phyloP scores from a whole-genome alignment of 2,113 vertebrate species.

The Cavia porcellus region DNA sequence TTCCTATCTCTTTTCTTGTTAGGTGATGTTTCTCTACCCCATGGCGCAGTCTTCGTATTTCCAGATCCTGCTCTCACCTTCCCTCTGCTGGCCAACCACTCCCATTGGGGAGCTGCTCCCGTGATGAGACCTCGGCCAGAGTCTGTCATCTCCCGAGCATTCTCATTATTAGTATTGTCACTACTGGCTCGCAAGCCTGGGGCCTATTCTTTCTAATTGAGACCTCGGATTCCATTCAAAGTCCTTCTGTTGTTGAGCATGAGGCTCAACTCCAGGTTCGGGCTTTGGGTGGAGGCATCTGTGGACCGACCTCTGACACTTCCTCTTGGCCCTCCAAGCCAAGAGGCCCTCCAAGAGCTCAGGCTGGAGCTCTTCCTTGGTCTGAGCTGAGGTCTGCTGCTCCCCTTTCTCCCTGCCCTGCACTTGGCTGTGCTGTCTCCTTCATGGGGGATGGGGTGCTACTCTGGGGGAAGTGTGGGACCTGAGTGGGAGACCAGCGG shows the following conservation, averaged over 20 bases:
- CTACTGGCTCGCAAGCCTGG: not conserved
- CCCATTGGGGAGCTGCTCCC: accelerated
- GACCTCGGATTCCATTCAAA: not conserved
- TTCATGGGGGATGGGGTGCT: accelerated
- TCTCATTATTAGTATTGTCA: not conserved
- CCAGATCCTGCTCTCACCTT: not conserved
- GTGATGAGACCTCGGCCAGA: not conserved
- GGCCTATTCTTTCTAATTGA: no score
- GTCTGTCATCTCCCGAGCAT: no score
- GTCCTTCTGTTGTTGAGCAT: no score
- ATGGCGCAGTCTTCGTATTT: not conserved
- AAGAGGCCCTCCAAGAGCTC: no score
- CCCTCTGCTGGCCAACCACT: no score
- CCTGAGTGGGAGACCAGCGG: not conserved
- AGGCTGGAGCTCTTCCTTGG: accelerated
- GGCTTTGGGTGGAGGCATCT: accelerated
- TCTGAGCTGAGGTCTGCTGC: not conserved
- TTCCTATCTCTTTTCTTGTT: no score
- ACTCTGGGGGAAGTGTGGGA: not conserved
- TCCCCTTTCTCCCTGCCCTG: no score
- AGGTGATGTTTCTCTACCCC: not conserved
- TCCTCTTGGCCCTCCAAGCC: no score
- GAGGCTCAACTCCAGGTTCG: accelerated
- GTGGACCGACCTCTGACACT: accelerated
- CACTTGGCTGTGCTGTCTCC: not conserved